Evolutionary conservation across 2,113 vertebrate species (phyloP), one percentile per base, ranked within the genome.

Genomic region (Penelope pileata): DNA sequence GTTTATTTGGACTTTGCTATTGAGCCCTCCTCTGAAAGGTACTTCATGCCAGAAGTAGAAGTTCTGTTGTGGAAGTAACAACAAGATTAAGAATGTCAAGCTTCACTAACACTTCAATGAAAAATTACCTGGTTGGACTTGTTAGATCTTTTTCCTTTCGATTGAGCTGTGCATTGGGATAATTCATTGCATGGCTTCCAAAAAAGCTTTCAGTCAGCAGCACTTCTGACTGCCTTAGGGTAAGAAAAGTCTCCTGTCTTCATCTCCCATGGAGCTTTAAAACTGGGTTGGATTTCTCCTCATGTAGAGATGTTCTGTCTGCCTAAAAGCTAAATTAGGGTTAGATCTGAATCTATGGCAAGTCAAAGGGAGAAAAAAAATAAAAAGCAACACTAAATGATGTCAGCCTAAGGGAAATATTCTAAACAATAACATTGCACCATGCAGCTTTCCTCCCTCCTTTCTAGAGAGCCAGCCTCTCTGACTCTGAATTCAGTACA

Each of bases 131-230:
- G 73, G 69, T 74, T 26, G 0, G 50, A 48, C 40, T 94, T 93
- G 77, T 91, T 95, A 96, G 81, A 95, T 95, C 73, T 85, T 93
- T 96, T 94, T 82, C 91, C 83, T 50, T 93, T 90, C 75, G 80
- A 86, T 9, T 96, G 87, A 91, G 73, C 58, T 82, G 53, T 63
- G 60, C 56, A 59, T 77, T 94, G 64, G 69, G 82, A 72, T 90
- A 94, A 94, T 88, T 90, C 84, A 83, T 74, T 67, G 91, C 91
- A 66, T 13, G 58, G 67, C 27, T 93, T 90, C 62, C 78, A 77
- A 90, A 96, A 92, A 91, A 60, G 30, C 84, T 96, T 93, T 95
- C 68, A 69, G 92, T 93, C 84, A 96, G 88, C 53, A 91, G 73
- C 79, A 59, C 62, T 93, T 89, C 74, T 83, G 53, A 62, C 67